These are phyloP conservation scores for Podabrus alpinus DNA, from an alignment of 2,888 invertebrate genomes.

Conservation along the genomic window DNA sequence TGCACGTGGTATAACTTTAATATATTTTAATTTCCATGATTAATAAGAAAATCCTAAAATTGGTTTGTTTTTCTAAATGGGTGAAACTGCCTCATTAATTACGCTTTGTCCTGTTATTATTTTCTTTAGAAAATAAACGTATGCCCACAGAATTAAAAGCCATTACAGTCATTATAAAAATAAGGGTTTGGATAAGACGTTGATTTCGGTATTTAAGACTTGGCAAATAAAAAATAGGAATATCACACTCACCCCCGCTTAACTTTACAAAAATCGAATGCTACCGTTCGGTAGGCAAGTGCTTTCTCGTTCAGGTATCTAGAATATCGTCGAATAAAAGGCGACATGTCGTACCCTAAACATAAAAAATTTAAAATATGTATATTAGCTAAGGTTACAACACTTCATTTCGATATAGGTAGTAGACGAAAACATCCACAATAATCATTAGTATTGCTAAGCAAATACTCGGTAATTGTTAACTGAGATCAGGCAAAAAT, in stretches of 20 bases:
- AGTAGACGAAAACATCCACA: background rate
- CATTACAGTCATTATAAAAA: background rate
- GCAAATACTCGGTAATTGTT: background rate
- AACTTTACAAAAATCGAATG: constrained; percentile 99
- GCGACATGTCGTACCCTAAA: constrained; percentile 97
- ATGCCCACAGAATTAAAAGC: constrained; percentile 7
- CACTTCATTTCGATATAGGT: background rate
- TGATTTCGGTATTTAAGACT: background rate
- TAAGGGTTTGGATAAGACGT: background rate
- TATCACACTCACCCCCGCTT: constrained; percentile 83
- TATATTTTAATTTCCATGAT: background rate
- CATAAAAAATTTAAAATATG: constrained; percentile 29
- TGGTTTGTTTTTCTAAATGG: background rate
- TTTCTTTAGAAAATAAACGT: background rate
- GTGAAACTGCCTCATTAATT: background rate
- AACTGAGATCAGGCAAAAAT: background rate
- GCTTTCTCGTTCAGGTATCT: constrained; percentile 99
- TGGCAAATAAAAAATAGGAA: background rate
- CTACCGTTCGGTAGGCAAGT: constrained; percentile 95
- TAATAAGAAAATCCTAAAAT: background rate
- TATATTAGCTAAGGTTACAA: background rate
- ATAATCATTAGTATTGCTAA: background rate
- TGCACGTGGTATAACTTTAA: background rate
- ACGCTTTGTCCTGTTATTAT: background rate
- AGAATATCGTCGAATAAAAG: constrained; percentile 96